Conservation (phyloP, 2,113 vertebrate genomes). For the Oplegnathus fasciatus region DNA sequence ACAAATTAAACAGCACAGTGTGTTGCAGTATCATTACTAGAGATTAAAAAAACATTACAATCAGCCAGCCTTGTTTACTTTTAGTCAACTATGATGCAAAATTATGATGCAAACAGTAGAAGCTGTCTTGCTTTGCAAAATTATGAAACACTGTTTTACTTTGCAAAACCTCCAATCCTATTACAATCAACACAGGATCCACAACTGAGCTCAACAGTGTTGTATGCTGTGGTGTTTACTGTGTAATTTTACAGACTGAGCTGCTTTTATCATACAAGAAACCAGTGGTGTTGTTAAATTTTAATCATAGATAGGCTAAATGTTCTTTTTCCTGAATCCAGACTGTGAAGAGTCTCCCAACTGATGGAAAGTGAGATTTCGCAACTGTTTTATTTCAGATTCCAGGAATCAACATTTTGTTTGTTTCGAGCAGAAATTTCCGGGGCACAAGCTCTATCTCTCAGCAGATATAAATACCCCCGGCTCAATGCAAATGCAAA, state of each 20-base stretch:
- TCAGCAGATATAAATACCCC: conserved; percentile 67
- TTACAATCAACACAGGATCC: background rate
- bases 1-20: background rate
- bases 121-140: background rate
- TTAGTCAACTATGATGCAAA: conserved; percentile 10
- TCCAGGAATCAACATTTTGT: conserved; percentile 39
- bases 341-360: background rate
- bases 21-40: conserved; percentile 3
- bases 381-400: conserved; percentile 35
- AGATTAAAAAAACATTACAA: background rate
- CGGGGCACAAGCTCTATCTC: background rate
- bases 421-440: conserved; percentile 25
- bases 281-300: background rate
- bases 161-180: background rate
- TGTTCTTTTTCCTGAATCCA: background rate
- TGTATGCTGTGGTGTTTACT: background rate
- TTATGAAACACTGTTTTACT: conserved; percentile 7
- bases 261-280: background rate
- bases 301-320: background rate
- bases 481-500: background rate
- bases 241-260: background rate
- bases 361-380: conserved; percentile 30
- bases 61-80: conserved; percentile 17
- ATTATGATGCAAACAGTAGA: conserved; percentile 18
- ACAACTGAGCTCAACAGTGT: background rate